Conservation (phyloP, 1,140 invertebrate genomes). For the Ips nitidus region DNA sequence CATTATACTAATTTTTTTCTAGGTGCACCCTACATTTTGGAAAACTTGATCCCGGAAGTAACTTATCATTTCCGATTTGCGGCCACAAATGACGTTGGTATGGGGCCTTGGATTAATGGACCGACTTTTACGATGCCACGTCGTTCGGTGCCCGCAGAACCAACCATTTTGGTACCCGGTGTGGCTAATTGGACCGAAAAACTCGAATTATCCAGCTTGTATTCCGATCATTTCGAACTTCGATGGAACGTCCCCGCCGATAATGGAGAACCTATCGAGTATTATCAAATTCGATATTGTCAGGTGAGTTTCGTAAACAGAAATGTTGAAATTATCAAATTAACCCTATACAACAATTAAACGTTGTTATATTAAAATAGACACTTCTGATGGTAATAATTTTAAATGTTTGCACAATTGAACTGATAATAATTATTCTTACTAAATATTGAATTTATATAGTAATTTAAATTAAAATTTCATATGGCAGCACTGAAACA, state of each 20-base stretch:
- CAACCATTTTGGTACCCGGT: slow-evolving; percentile 55
- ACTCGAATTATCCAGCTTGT: slow-evolving; percentile 57
- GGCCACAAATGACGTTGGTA: slow-evolving; percentile 80
- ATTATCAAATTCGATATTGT: slow-evolving; percentile 79
- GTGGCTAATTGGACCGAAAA: slow-evolving; percentile 36
- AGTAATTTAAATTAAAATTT: too few species aligned
- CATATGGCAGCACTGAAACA: too few species aligned
- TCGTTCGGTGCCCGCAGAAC: slow-evolving; percentile 59
- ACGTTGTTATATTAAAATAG: too few species aligned
- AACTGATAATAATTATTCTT: too few species aligned
- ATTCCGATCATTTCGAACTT: slow-evolving; percentile 75
- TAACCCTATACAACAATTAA: too few species aligned
- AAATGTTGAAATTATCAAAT: background rate
- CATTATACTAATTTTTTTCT: background rate
- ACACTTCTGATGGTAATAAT: too few species aligned
- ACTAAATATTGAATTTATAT: too few species aligned
- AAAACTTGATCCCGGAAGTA: slow-evolving; percentile 75
- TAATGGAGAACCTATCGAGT: slow-evolving; percentile 85
- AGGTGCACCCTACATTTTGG: slow-evolving; percentile 76
- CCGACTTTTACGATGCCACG: slow-evolving; percentile 55
- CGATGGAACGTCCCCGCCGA: slow-evolving; percentile 80
- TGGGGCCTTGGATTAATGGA: slow-evolving; percentile 66
- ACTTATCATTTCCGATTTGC: slow-evolving; percentile 83
- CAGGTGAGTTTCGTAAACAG: slow-evolving; percentile 60
- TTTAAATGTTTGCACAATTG: too few species aligned